phyloP scores from a whole-genome alignment of 2,797 vertebrate genomes.

The Typhlichthys subterraneus region DNA sequence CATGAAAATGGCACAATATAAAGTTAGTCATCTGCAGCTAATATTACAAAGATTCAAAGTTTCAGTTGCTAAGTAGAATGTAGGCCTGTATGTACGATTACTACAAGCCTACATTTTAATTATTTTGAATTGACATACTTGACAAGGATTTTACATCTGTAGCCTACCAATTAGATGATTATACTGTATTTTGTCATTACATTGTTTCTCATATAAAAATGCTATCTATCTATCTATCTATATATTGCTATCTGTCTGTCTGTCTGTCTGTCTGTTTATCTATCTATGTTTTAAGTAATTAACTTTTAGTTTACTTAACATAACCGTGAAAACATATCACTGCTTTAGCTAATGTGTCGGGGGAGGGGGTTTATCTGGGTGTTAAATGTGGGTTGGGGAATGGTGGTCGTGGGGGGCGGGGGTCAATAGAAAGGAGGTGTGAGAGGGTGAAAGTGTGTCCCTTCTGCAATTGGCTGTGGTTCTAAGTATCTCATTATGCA shows the following conservation, averaged over 20 bases:
- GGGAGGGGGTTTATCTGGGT: constrained; percentile 32
- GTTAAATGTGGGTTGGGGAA: constrained; percentile 60
- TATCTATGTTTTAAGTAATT: constrained; percentile 7
- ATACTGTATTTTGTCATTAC: no score
- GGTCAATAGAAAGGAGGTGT: constrained; percentile 53
- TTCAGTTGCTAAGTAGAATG: not conserved
- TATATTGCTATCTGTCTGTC: no score
- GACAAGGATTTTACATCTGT: not conserved
- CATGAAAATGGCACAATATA: constrained; percentile 29
- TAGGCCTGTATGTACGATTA: not conserved
- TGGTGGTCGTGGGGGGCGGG: constrained; percentile 50
- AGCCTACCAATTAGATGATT: no score
- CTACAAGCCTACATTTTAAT: not conserved
- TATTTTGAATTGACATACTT: not conserved
- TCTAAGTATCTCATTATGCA: constrained; percentile 83
- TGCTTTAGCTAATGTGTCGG: constrained; percentile 64
- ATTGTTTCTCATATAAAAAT: no score
- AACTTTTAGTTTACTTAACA: constrained; percentile 40
- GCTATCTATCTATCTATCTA: no score
- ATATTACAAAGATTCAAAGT: not conserved
- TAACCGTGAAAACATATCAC: constrained; percentile 43
- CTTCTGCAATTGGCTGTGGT: constrained; percentile 81
- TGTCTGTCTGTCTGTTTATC: not conserved
- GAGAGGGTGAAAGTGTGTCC: constrained; percentile 73
- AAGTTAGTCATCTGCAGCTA: not conserved